Conservation (phyloP, 2,113 vertebrate genomes). For the Larimichthys polyactis region DNA sequence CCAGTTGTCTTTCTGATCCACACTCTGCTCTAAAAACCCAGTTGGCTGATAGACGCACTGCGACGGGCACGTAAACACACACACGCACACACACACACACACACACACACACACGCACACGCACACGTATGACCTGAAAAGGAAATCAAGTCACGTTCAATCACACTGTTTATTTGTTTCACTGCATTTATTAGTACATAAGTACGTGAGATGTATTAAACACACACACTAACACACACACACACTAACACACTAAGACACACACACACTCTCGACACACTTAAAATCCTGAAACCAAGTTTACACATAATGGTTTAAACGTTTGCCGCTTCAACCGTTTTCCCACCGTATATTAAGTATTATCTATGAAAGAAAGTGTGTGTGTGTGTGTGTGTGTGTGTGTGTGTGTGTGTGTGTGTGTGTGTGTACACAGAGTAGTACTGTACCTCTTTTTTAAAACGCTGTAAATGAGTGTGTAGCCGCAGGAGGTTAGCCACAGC, state of each 20-base stretch:
- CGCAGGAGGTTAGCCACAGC: conserved; percentile 62
- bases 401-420: conserved; percentile 27
- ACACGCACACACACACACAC: not conserved
- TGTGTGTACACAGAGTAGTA: conserved; percentile 19
- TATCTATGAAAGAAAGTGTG: conserved; percentile 1
- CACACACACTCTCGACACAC: conserved; percentile 2
- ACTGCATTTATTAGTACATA: not conserved
- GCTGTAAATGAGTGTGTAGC: conserved; percentile 53
- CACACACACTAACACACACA: not conserved
- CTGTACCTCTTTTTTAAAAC: conserved; percentile 25
- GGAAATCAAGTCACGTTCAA: not conserved
- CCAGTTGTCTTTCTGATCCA: conserved; percentile 10
- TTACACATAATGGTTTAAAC: not conserved
- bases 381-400: conserved; percentile 15
- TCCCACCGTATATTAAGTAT: conserved; percentile 7
- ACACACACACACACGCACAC: not conserved
- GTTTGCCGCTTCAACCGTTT: not conserved
- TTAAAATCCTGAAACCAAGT: conserved; percentile 7
- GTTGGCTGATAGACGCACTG: conserved; percentile 2
- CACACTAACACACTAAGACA: conserved; percentile 1
- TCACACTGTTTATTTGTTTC: not conserved
- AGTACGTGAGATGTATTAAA: not conserved
- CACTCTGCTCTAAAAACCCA: conserved; percentile 19
- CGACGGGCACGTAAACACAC: not conserved
- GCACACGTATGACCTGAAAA: not conserved